Conservation (phyloP, 2,113 vertebrate genomes). For the Morphnarchus princeps region DNA sequence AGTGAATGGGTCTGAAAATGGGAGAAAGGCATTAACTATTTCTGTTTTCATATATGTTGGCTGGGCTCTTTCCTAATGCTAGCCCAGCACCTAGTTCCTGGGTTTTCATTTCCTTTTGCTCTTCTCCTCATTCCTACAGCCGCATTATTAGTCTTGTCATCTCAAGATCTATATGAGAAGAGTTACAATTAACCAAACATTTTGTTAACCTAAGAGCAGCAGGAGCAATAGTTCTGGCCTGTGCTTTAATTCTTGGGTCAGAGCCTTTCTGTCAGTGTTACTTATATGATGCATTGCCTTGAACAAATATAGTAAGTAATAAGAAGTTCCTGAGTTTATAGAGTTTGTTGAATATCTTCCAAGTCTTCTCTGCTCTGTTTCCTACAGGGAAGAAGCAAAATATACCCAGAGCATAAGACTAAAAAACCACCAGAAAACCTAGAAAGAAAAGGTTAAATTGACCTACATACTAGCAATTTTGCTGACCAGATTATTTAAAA, state of each 20-base stretch:
- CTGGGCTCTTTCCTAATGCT: neutral
- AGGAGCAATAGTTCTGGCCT: neutral
- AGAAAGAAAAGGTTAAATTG: conserved; percentile 44
- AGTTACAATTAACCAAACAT: neutral
- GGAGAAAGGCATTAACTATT: neutral
- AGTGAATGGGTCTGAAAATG: neutral
- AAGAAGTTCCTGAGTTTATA: conserved; percentile 23
- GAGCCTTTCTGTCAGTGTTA: neutral
- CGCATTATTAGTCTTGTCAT: neutral
- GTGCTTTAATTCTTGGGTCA: neutral
- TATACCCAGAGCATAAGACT: neutral
- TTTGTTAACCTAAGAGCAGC: neutral
- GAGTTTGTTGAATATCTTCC: neutral
- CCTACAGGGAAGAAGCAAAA: neutral
- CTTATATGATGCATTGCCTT: neutral
- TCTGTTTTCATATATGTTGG: neutral
- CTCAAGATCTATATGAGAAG: neutral
- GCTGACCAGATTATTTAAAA: conserved; percentile 60
- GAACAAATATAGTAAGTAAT: neutral
- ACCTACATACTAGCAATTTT: conserved; percentile 44
- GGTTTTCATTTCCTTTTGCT: neutral
- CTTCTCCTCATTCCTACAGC: neutral
- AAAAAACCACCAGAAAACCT: neutral
- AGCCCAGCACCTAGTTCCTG: neutral
- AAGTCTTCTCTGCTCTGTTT: neutral